phyloP scores from a whole-genome alignment of 1,140 invertebrate species.

The Lamellibrachia luymesi region DNA sequence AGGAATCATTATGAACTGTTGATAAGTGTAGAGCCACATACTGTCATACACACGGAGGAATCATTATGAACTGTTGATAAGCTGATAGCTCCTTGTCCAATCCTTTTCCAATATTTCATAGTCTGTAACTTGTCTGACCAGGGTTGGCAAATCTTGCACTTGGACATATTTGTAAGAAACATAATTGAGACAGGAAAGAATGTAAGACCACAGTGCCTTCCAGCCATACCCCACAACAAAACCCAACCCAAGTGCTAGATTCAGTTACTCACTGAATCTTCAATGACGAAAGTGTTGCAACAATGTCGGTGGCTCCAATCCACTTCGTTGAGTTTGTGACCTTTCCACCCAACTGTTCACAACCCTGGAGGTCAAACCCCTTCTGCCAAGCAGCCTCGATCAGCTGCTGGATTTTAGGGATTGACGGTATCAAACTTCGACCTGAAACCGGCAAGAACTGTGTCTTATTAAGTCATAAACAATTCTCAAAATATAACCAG shows the following conservation, averaged over 20 bases:
- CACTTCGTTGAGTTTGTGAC: conserved; percentile 84
- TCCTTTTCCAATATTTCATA: no score
- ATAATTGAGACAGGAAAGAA: conserved; percentile 2
- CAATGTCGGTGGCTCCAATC: conserved; percentile 73
- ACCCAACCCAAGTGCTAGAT: not conserved
- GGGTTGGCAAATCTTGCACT: no score
- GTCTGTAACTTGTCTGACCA: no score
- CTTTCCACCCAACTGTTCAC: conserved; percentile 78
- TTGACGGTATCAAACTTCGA: conserved; percentile 69
- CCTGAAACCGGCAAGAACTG: conserved; percentile 27
- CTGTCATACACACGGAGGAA: no score
- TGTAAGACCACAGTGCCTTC: not conserved
- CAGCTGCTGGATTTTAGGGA: conserved; percentile 77
- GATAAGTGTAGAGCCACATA: no score
- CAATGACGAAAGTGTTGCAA: conserved; percentile 47
- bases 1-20: no score
- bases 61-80: no score
- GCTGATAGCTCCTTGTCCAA: no score
- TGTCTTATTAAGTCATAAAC: no score
- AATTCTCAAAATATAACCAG: no score
- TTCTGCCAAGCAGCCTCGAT: conserved; percentile 85
- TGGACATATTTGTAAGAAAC: conserved; percentile 17
- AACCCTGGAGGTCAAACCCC: conserved; percentile 81
- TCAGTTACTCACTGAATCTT: conserved; percentile 46
- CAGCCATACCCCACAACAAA: not conserved